phyloP scores from a whole-genome alignment of 92 coral and sea anemone genomes.

The Blastomussa wellsi region DNA sequence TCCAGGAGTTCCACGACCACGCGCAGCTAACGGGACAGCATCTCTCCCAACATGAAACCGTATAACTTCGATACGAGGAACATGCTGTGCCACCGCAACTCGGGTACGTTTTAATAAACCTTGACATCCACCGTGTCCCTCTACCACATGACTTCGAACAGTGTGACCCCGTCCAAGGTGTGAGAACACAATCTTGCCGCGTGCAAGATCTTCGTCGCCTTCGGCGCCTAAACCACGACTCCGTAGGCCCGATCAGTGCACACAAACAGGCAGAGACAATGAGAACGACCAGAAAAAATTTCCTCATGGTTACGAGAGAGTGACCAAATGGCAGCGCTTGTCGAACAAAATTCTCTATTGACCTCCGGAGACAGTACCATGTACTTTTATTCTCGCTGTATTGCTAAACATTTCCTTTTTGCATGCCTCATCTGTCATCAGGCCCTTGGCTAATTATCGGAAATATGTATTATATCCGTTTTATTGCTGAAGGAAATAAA shows the following conservation, averaged over 20 bases:
- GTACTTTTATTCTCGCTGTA: not conserved
- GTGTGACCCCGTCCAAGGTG: not conserved
- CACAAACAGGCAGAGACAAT: not conserved
- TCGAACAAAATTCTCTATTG: not conserved
- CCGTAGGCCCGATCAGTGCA: not conserved
- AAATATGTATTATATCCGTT: not conserved
- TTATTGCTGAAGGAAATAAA: not conserved
- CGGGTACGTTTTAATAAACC: not conserved
- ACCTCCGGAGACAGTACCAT: not conserved
- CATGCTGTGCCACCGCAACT: slow-evolving; percentile 46
- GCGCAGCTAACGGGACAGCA: slow-evolving; percentile 57
- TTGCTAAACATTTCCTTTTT: not conserved
- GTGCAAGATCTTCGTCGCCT: not conserved
- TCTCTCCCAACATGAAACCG: not conserved
- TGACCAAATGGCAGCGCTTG: not conserved
- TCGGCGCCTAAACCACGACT: slow-evolving; percentile 4
- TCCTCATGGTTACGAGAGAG: not conserved
- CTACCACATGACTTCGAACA: slow-evolving; percentile 48
- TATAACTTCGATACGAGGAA: not conserved
- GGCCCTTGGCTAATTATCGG: not conserved
- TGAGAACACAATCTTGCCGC: not conserved
- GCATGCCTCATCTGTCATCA: not conserved
- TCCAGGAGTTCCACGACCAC: slow-evolving; percentile 62
- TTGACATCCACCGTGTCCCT: not conserved
- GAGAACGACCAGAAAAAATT: not conserved